Evolutionary conservation across 2,113 vertebrate genomes (phyloP), one percentile per base, ranked within the genome.

Genomic region (Stictonetta naevosa): DNA sequence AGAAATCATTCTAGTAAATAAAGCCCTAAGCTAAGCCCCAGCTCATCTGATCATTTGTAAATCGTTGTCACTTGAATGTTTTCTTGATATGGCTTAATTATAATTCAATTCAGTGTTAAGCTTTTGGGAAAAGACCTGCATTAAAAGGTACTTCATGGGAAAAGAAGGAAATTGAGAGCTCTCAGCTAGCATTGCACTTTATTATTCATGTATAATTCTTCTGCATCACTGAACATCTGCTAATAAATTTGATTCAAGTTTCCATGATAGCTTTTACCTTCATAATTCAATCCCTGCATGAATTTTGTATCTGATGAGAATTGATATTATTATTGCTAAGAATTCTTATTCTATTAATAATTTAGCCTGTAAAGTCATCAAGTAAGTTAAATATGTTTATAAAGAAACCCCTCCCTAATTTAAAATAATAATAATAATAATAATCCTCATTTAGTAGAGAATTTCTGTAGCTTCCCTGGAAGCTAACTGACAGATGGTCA

Each of bases 401-500:
- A 73, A 96, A 97, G 76, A 93, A 1, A 6, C 6, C 21, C 31
- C 8, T 77, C 38, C 8, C 7, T 4, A 38, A 56, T 63, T 67
- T 31, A 64, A 83, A 50, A 50, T 50, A 50, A 84, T 18, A 95
- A 84, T 52, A 50, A 84, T 18, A 86, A 83, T 42, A 93, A 94
- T 91, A 91, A 92, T 86, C 75, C 79, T 86, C 86, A 73, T 95
- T 96, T 96, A 96, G 72, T 82, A 80, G 48, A 86, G 31, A 84
- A 83, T 86, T 97, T 96, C 86, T 38, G 46, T 53, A 91, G 56
- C 77, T 95, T 83, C 33, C 66, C 67, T 96, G 89, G 78, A 96
- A 97, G 87, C 67, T 93, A 86, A 87, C 85, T 97, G 97, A 98
- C 96, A 98, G 97, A 81, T 97, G 97, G 97, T 98, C 97, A 98